Evolutionary conservation across 2,888 invertebrate species (phyloP).

Genomic region (Himalopsyche japonica): DNA sequence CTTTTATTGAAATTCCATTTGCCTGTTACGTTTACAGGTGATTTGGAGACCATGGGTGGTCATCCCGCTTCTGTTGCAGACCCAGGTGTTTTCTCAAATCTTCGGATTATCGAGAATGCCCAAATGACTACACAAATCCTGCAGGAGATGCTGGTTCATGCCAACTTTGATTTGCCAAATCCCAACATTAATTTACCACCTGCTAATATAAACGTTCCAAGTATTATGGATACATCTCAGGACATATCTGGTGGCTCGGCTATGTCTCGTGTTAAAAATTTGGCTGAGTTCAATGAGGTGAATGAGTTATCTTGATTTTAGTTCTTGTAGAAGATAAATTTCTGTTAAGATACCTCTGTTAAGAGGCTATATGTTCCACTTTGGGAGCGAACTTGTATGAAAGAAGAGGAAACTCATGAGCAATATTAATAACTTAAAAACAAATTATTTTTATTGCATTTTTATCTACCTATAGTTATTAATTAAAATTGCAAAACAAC

Average conservation of each 20-base stretch:
- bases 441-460: too few species aligned
- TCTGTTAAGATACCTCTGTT: too few species aligned
- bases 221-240: background rate
- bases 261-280: slow-evolving; percentile 97
- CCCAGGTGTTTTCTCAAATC: slow-evolving; percentile 43
- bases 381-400: too few species aligned
- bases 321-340: too few species aligned
- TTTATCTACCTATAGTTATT: too few species aligned
- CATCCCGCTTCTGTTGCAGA: slow-evolving; percentile 38
- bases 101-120: background rate
- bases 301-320: too few species aligned
- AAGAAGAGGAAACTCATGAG: too few species aligned
- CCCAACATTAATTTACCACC: too few species aligned
- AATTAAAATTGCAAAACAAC: too few species aligned
- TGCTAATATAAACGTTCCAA: too few species aligned
- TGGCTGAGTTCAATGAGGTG: slow-evolving; percentile 95
- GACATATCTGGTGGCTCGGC: slow-evolving; percentile 56
- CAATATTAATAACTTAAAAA: too few species aligned
- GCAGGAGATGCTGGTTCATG: background rate
- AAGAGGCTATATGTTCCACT: too few species aligned
- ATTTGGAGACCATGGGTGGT: slow-evolving; percentile 23
- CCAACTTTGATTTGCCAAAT: background rate
- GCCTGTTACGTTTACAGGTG: background rate
- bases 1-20: background rate
- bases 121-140: background rate